Evolutionary conservation across 2,797 vertebrate species (phyloP), one percentile per base, ranked within the genome.

Genomic region (Thripadectes ignobilis): DNA sequence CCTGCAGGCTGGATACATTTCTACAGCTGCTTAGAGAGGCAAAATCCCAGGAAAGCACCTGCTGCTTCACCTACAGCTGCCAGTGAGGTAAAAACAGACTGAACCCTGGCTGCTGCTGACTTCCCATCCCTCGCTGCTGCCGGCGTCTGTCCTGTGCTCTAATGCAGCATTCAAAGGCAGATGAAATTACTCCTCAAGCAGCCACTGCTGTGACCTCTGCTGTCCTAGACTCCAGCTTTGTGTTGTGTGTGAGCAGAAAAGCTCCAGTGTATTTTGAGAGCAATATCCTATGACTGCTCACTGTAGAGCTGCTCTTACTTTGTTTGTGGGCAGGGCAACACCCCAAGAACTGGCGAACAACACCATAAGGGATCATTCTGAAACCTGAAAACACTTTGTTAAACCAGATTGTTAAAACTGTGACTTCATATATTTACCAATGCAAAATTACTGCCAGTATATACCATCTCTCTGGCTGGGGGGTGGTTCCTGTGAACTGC

Each of bases 61-160:
- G 89, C 92, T 92, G 62, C 88, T 95, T 93, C 91, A 97, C 83
- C 85, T 95, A 51, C 93, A 92, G 79, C 79, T 95, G 85, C 80
- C 80, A 86, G 55, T 2, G 4, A 95, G 85, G 85, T 86, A 88
- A 58, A 84, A 90, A 16, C 48, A 85, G 45, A 14, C 49, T 88
- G 85, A 81, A 22, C 23, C 1, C 55, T 39, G 46, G n/a, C 26
- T 39, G 27, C 30, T 34, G 46, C 48, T 0, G 6, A 19, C 36
- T 34, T 66, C 73, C 73, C 62, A 77, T 36, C 58, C 61, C 22
- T 91, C 5, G 5, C 23, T 2, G 2, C 78, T 73, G 52, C 29
- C 1, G 0, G 10, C 0, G 18, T 59, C 89, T 23, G 18, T 21
- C 65, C 57, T 6, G 2, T 7, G 34, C 24, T n/a, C n/a, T 14